phyloP scores from a whole-genome alignment of 2,888 invertebrate species.

The Cotesia congregata region DNA sequence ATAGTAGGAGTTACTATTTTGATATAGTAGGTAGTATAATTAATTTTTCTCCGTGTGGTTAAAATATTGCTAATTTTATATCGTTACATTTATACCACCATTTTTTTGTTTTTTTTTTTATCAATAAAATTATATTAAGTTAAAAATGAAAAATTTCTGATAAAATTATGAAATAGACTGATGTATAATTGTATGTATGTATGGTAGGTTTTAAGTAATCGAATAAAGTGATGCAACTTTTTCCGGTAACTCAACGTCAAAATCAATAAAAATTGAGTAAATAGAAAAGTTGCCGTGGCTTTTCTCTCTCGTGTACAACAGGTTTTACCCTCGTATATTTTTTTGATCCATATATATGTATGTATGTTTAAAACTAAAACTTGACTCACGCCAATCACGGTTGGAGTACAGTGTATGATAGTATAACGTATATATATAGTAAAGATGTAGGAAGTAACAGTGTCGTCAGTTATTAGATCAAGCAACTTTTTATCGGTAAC shows the following conservation, averaged over 20 bases:
- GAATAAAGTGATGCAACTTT: not conserved
- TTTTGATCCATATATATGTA: not conserved
- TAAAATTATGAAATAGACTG: not conserved
- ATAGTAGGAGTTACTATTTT: too few relatives aligned
- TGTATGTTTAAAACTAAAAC: too few relatives aligned
- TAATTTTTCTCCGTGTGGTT: too few relatives aligned
- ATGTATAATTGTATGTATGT: not conserved
- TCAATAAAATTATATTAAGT: not conserved
- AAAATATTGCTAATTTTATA: too few relatives aligned
- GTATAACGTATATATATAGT: slow-evolving; percentile 20
- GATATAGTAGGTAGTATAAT: too few relatives aligned
- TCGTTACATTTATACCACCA: too few relatives aligned
- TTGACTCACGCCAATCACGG: too few relatives aligned
- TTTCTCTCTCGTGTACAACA: slow-evolving; percentile 5
- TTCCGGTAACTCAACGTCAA: not conserved
- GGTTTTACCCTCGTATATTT: not conserved
- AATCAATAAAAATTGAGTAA: not conserved
- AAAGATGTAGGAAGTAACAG: slow-evolving; percentile 48
- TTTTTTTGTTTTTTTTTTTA: too few relatives aligned
- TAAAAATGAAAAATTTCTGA: not conserved
- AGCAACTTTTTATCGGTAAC: slow-evolving; percentile 61
- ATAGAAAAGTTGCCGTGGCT: not conserved
- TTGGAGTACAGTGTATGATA: not conserved
- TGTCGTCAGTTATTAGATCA: slow-evolving; percentile 65
- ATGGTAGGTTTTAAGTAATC: not conserved